Base-by-base conservation (phyloP, 1,140 invertebrate genomes). In the Mizuhopecten yessoensis region DNA sequence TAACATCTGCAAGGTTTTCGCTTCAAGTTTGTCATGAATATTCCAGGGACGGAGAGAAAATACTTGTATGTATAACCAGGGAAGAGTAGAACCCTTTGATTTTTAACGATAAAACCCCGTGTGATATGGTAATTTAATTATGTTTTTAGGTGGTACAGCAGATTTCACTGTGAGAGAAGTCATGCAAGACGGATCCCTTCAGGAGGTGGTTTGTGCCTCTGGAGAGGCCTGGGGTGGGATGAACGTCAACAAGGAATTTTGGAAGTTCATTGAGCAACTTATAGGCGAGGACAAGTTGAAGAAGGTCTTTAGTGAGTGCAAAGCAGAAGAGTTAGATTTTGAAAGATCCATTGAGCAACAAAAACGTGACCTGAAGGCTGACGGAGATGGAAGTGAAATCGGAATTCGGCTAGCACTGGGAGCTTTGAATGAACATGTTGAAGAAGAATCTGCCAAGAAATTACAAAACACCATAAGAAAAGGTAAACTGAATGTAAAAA, bases 91-190 rank as follows among this genome's bases (percentile, higher is more conserved):
- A n/a, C n/a, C n/a, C n/a, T n/a, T n/a, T n/a, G n/a, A n/a, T n/a
- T n/a, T 39, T 39, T 39, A 39, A 7, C 13, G 36, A 13, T 7
- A 39, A 39, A 13, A 13, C 36, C 5, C 13, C 13, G 36, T 39
- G 36, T 39, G 5, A 39, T 39, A 39, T 39, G 36, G 5, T 39
- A 39, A 39, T 39, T 39, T 5, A 39, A 39, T 39, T 39, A 39
- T 91, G 86, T 45, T 11, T 5, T 20, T 57, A 95, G 95, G 95
- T 42, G 95, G 95, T 15, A 95, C 93, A 0, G 94, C 95, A 9
- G 95, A 96, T 86, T 92, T 94, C 34, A 94, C 94, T 15, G 94
- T 94, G 13, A 94, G 95, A 90, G 93, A 94, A 89, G 94, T 95
- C 17, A 88, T 94, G 3, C 92, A 92, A 87, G 95, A 95, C 87